Base-by-base conservation (phyloP, 1,140 invertebrate species). In the Zophobas morio region DNA sequence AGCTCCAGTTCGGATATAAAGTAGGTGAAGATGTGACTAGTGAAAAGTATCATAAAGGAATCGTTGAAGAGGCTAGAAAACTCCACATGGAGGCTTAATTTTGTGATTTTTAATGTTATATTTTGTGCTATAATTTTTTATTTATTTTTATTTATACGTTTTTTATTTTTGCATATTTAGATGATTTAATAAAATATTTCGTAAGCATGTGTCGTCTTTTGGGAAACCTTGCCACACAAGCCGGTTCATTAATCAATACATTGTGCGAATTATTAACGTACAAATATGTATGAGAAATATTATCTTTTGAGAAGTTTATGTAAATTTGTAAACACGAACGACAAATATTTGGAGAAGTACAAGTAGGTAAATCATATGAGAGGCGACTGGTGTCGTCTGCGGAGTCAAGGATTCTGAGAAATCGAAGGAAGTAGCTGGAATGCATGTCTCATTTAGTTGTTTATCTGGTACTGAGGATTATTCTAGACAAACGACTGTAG, bases 41-140 rank as follows among this genome's bases (percentile, higher is more conserved):
- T 57, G 90, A 90, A 82, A 87, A 88, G 78, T 90, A 90, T 78
- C 86, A 87, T 78, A 89, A 89, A 83, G 89, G 89, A n/a, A 88
- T 90, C 40, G 89, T 90, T 47, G 88, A 90, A 72, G 87, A 88
- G 78, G 88, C 81, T 6, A 81, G 84, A 42, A 84, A 82, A 56
- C 84, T 85, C 60, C 60, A 66, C 39, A 33, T 40, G 71, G 86
- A 86, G 60, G 46, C 72, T 54, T 80, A 53, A 76, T 66, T 66
- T 51, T 66, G 60, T 66, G 60, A 66, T 66, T 66, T 51, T 51
- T 66, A 63, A 66, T 66, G 60, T 66, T 66, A 66, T 66, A 20
- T 66, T 60, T 2, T 66, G 60, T 66, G 60, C 60, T 66, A 66
- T 66, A 66, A 66, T 66, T 66, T 66, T 66, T 66, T 66, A 66